These are phyloP conservation scores for Aphis craccivora DNA, from an alignment of 1,140 invertebrate species.

Conservation along the genomic window DNA sequence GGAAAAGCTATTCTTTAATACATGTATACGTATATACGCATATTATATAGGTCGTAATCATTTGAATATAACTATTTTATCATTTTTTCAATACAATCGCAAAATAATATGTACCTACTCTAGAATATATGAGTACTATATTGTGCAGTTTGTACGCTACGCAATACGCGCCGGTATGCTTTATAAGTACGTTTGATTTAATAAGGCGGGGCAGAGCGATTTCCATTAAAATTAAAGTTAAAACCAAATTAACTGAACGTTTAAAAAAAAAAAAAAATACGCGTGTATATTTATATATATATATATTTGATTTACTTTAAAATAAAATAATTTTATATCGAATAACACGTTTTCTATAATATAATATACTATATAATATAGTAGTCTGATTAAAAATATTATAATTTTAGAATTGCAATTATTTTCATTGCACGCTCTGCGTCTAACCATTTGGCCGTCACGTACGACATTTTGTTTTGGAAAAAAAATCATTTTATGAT, in stretches of 20 bases:
- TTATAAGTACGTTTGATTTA: background rate
- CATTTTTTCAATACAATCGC: background rate
- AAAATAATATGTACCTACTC: constrained; percentile 6
- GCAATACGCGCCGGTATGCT: background rate
- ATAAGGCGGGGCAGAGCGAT: background rate
- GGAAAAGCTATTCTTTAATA: constrained; percentile 25
- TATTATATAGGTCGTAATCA: background rate
- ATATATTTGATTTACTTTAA: background rate
- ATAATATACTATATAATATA: no score
- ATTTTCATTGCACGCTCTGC: background rate
- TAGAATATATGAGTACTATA: background rate
- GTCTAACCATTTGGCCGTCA: background rate
- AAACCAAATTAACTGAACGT: background rate
- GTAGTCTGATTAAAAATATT: background rate
- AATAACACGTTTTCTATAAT: background rate
- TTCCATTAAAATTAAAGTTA: background rate
- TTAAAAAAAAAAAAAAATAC: background rate
- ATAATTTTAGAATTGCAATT: background rate
- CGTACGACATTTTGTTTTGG: background rate
- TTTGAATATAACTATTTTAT: background rate
- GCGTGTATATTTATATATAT: no score
- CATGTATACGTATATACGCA: no score
- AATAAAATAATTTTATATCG: background rate
- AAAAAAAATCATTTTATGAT: background rate
- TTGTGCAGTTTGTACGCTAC: background rate